These are phyloP conservation scores for Atherinomorus stipes DNA, from an alignment of 2,113 vertebrate genomes.

Conservation along the genomic window DNA sequence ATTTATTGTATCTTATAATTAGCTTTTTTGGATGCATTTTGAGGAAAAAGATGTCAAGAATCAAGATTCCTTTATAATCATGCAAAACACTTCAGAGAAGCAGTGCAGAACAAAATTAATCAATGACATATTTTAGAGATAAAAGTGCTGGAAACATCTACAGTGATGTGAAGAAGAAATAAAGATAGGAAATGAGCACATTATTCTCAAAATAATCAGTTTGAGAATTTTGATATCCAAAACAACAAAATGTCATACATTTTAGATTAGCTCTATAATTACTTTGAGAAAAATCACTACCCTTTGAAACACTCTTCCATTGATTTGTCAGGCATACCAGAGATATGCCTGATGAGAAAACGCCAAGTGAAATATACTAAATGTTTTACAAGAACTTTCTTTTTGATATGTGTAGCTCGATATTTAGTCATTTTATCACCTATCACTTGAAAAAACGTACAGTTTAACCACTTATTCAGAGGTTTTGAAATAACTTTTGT, in stretches of 20 bases:
- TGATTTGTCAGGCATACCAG: background rate
- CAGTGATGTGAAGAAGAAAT: background rate
- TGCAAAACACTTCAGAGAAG: too few relatives aligned
- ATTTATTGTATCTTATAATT: too few relatives aligned
- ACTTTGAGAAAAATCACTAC: conserved; percentile 1
- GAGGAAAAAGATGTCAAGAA: too few relatives aligned
- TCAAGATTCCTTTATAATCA: too few relatives aligned
- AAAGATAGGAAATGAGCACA: background rate
- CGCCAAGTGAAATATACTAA: background rate
- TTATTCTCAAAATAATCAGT: background rate
- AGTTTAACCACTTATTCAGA: too few relatives aligned
- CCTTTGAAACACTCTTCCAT: conserved; percentile 5
- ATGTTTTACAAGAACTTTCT: background rate
- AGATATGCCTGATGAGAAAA: background rate
- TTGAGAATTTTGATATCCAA: background rate
- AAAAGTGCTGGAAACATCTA: background rate
- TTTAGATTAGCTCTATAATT: background rate
- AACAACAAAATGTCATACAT: conserved; percentile 27
- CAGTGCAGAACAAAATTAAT: too few relatives aligned
- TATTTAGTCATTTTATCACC: background rate
- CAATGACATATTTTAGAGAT: too few relatives aligned
- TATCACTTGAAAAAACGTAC: background rate
- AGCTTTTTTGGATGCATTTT: too few relatives aligned
- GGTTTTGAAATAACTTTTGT: conserved; percentile 33
- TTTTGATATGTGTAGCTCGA: conserved; percentile 14